Evolutionary conservation across 2,113 vertebrate genomes (phyloP).

Genomic region (Vulpes lagopus): DNA sequence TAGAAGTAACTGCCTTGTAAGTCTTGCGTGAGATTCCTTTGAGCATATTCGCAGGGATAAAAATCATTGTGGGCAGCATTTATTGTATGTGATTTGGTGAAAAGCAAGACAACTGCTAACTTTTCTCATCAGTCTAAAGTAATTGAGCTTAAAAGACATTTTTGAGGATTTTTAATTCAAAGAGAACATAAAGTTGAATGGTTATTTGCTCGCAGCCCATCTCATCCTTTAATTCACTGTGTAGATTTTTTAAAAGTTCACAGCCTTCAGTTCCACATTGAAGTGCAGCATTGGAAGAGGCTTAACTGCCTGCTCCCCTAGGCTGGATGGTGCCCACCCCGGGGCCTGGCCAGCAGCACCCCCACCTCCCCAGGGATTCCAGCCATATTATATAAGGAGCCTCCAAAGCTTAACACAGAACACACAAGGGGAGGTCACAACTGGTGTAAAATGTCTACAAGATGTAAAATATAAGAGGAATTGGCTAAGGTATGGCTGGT

Average conservation of each 20-base stretch:
- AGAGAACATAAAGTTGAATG: neutral
- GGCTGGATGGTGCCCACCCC: neutral
- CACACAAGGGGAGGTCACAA: neutral
- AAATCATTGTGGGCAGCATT: neutral
- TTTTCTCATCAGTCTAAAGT: neutral
- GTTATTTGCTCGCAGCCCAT: neutral
- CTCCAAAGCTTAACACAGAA: no score
- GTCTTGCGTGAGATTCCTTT: neutral
- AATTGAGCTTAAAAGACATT: neutral
- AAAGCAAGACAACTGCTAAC: neutral
- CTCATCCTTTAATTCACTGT: neutral
- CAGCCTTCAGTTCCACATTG: neutral
- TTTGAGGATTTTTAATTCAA: neutral
- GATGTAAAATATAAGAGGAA: neutral
- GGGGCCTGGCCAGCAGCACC: neutral
- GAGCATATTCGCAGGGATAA: neutral
- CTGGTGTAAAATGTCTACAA: neutral
- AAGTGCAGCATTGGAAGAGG: neutral
- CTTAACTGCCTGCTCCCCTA: neutral
- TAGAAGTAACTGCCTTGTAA: neutral
- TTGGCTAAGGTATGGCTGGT: neutral
- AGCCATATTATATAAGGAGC: neutral
- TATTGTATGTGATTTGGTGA: neutral
- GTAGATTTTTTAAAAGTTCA: neutral
- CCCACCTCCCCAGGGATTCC: fast-evolving